Conservation (phyloP, 2,113 vertebrate genomes). For the Platysternon megacephalum region DNA sequence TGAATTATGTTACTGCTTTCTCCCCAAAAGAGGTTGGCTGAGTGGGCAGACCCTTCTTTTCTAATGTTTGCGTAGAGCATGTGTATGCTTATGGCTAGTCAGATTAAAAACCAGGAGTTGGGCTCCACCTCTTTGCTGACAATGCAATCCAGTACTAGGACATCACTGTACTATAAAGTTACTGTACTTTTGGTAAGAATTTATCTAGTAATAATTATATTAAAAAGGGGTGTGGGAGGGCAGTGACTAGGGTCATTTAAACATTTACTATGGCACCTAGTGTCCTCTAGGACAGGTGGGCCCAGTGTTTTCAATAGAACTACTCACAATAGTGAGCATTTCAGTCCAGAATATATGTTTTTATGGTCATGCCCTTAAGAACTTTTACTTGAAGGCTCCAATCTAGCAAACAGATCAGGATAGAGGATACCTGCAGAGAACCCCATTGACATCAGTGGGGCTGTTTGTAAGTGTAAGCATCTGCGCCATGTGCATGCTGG, state of each 20-base stretch:
- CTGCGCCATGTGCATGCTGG: not conserved
- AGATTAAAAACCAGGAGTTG: not conserved
- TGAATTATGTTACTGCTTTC: not conserved
- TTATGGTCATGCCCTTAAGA: not conserved
- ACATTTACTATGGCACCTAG: accelerated
- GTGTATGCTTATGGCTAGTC: no score
- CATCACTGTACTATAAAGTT: not conserved
- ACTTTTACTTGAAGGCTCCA: not conserved
- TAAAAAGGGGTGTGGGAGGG: no score
- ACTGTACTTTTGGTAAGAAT: not conserved
- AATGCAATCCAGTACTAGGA: not conserved
- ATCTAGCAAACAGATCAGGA: not conserved
- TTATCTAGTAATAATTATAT: not conserved
- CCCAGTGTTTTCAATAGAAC: no score
- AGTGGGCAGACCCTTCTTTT: not conserved
- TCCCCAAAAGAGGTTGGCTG: not conserved
- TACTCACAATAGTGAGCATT: not conserved
- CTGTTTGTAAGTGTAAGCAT: not conserved
- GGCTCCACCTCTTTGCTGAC: not conserved
- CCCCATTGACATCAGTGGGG: not conserved
- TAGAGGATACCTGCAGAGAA: not conserved
- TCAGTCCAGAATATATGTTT: not conserved
- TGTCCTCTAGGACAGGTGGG: accelerated
- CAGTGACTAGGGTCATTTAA: not conserved
- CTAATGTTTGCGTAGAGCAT: not conserved